Evolutionary conservation across 2,113 vertebrate genomes (phyloP), one percentile per base, ranked within the genome.

Genomic region (Sorex araneus): DNA sequence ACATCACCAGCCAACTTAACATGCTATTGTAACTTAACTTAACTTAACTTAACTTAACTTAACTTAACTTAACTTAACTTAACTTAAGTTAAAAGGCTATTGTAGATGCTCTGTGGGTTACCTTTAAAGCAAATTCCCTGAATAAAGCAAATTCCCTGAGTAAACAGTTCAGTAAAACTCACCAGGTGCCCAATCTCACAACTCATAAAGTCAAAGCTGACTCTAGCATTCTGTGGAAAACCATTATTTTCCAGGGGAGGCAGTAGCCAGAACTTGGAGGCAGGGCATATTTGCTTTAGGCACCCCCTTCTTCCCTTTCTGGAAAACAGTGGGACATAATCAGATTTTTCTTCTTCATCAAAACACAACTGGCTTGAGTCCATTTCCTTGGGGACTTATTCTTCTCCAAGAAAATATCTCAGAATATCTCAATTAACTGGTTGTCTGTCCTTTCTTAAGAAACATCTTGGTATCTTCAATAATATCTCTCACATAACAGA

Each of bases 81-180:
- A n/a, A n/a, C n/a, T n/a, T n/a, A n/a, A n/a, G n/a, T n/a, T n/a
- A n/a, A n/a, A n/a, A n/a, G n/a, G n/a, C 84, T 67, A 92, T 15
- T 71, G 66, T 50, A 86, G 88, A 71, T 87, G 63, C 90, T 83
- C 92, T 79, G 64, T 50, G 70, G 90, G 89, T 85, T 94, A 90
- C 84, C 60, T 82, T 90, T 90, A 76, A 79, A 94, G 86, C 0
- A 6, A 95, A 66, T 87, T 94, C 87, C 60, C 71, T 93, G 90
- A 96, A 96, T 95, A 96, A 96, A 94, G n/a, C n/a, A n/a, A 91
- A 66, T 87, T 94, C 87, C 60, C 71, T 93, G 90, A 96, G 96
- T 95, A 96, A 96, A 94, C 82, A 94, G 82, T 94, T 94, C 27
- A 89, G 87, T 94, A 69, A 90, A 90, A 93, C 57, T 50, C 84